Base-by-base conservation (phyloP, 2,888 invertebrate genomes). In the Tridacna crocea region DNA sequence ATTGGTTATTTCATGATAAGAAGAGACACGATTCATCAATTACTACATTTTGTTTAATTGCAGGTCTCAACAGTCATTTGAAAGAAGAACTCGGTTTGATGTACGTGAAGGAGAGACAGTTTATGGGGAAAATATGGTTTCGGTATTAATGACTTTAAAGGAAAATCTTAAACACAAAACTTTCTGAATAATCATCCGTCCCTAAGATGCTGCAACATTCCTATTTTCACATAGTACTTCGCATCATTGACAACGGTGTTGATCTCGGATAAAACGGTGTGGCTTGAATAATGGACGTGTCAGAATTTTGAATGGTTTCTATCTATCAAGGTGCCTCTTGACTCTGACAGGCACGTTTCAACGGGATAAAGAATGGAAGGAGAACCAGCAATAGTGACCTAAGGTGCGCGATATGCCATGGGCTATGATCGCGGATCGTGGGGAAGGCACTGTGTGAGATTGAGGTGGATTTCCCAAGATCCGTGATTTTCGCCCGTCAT, bases 391-490 rank as follows among this genome's bases (percentile, higher is more conserved):
- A 36, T 17, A 22, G 27, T 47, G 68, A 68, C 68, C 68, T 27
- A 2, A 26, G 63, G 17, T 26, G 19, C 10, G 17, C 19, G 55
- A 55, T 55, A 55, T 19, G 55, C 55, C 89, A 85, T 70, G 48
- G 70, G 70, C 70, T 24, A 51, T 70, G 87, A 83, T 82, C 92
- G 91, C 92, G 92, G 92, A 87, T 89, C 87, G 84, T 92, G 92
- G 91, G 92, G 85, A 87, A 85, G 79, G 88, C 91, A 91, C 91
- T 90, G 82, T 85, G 68, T 22, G 63, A 75, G n/a, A 48, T 70
- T 46, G 55, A 73, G 88, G 92, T 92, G 92, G 92, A 92, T 92
- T 92, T 92, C 92, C 91, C 92, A 92, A 92, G 92, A 92, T 92
- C 92, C 92, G 92, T 92, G 92, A 91, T 91, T 85, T 78, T 89